These are phyloP conservation scores for Sminthopsis crassicaudata DNA, from an alignment of 2,113 vertebrate genomes.

Conservation along the genomic window DNA sequence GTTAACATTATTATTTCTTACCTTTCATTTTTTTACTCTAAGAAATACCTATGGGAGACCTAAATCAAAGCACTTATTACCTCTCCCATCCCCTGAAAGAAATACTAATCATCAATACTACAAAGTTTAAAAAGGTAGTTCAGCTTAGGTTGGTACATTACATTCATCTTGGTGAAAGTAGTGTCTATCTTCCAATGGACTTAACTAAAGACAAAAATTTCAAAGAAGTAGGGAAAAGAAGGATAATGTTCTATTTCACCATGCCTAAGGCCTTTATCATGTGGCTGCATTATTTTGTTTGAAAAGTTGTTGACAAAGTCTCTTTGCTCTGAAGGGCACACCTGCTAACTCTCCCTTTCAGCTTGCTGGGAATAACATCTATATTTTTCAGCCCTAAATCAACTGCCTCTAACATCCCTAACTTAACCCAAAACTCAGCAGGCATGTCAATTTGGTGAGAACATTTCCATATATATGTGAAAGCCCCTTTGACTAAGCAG, in stretches of 20 bases:
- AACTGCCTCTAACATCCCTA: conserved; percentile 21
- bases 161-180: background rate
- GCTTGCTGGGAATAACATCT: conserved; percentile 24
- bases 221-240: background rate
- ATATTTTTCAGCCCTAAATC: conserved; percentile 40
- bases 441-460: conserved; percentile 23
- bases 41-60: background rate
- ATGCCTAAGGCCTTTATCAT: background rate
- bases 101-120: background rate
- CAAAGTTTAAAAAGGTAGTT: background rate
- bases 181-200: background rate
- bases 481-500: conserved; percentile 42
- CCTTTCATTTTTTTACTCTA: background rate
- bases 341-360: conserved; percentile 44
- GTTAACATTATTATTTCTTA: background rate
- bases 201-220: background rate
- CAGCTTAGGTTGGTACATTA: background rate
- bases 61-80: background rate
- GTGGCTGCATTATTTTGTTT: conserved; percentile 6
- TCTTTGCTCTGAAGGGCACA: conserved; percentile 39
- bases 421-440: background rate
- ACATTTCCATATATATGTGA: conserved; percentile 7
- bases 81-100: background rate
- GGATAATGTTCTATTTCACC: background rate
- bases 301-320: conserved; percentile 35